Evolutionary conservation across 53 echinoderm and acorn worm genomes (phyloP), one percentile per base, ranked within the genome.

Genomic region (Hippasteria phrygiana): DNA sequence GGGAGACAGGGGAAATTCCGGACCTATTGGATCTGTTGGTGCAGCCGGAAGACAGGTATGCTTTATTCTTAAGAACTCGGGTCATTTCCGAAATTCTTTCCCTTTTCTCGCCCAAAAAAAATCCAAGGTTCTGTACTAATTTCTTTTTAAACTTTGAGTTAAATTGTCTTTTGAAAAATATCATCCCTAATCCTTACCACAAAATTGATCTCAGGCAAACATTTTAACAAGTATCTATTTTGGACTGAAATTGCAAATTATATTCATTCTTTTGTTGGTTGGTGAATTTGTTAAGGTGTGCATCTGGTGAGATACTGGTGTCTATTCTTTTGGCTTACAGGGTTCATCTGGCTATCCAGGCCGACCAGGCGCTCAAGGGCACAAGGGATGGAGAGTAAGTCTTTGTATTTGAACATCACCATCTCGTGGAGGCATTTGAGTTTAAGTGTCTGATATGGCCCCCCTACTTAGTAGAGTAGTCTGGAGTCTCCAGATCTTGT

Each of bases 351-450:
- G 85, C 37, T 64, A 42, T 71, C 85, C 85, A 69, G 85, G 85
- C 14, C 28, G 85, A 85, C 85, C 26, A 20, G 85, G 85, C 14
- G 40, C 53, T 18, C 85, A 85, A 41, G 85, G 85, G 71, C 85
- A 85, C 85, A 85, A 85, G 36, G 85, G 85, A 71, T 85, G 85
- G 85, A 85, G 85, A 37, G 85, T 85, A 85, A 85, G 85, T 84
- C 38, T 39, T 65, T 17, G 10, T 55, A 16, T 13, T 55, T 55
- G 55, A n/a, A 20, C 46, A 45, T 45, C 11, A 45, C 46, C 46
- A 45, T 45, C 11, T 45, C 11, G 46, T 45, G 46, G 46, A 11
- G 11, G 46, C 46, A 7, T 7, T 45, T 5, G 6, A 45, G 5
- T 11, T 11, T 45, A 5, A 45, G 46, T 11, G 46, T 7, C 46